A percentile compares a stretch with the other conserved stretches of the same genome.
Evolutionary conservation across 1,140 invertebrate genomes (phyloP).

Genomic region (Ptiloglossa arizonensis): DNA sequence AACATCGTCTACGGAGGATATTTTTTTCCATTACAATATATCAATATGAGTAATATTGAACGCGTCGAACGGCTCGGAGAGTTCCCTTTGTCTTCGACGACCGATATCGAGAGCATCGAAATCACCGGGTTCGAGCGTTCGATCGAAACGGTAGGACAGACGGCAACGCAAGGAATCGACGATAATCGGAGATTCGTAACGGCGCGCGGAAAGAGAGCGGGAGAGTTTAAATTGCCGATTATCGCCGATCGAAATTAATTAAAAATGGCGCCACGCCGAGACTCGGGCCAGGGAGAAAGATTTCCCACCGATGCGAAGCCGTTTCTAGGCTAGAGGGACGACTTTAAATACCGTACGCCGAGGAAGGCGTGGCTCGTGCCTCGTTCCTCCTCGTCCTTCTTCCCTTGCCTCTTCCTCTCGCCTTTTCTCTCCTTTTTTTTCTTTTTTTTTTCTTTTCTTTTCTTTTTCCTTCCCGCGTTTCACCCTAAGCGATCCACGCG

Average conservation of each 20-base stretch:
- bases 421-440: conserved; percentile 5
- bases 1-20: no score
- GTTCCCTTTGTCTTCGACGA: no score
- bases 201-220: neutral
- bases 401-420: conserved; percentile 16
- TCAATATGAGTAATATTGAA: no score
- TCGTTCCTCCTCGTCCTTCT: conserved; percentile 42
- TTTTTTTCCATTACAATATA: no score
- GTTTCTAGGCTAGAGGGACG: conserved; percentile 54
- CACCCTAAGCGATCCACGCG: conserved; percentile 28
- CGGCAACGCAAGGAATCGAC: neutral
- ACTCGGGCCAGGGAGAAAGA: conserved; percentile 15
- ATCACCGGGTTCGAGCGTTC: no score
- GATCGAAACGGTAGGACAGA: no score
- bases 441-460: conserved; percentile 8
- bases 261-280: conserved; percentile 40
- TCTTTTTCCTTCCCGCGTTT: conserved; percentile 20
- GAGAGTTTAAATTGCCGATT: conserved; percentile 52
- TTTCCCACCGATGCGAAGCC: conserved; percentile 36
- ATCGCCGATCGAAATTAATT: conserved; percentile 44
- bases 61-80: no score
- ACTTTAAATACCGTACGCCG: conserved; percentile 36
- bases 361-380: conserved; percentile 60
- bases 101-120: no score
- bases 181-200: conserved; percentile 14